Evolutionary conservation across 2,888 invertebrate species (phyloP).

Genomic region (Chalcis sispes): DNA sequence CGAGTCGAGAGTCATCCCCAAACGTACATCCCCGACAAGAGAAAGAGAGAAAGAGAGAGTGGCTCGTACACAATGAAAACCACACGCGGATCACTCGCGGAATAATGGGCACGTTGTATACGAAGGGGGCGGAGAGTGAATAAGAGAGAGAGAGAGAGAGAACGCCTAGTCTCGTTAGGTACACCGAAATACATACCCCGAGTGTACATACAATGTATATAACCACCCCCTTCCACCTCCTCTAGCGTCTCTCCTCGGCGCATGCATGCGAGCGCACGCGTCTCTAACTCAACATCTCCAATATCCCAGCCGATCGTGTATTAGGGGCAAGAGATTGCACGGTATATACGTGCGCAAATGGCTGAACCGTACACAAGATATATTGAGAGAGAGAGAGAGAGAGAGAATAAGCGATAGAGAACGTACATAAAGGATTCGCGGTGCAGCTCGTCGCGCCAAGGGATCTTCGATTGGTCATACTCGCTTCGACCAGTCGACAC

Average conservation of each 20-base stretch:
- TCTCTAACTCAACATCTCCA: no score
- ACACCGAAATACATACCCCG: constrained; percentile 21
- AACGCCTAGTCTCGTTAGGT: constrained; percentile 5
- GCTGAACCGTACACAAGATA: no score
- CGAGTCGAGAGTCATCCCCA: neutral
- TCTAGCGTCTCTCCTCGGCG: neutral
- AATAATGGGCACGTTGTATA: constrained; percentile 37
- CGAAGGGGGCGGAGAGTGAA: neutral
- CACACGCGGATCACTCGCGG: constrained; percentile 41
- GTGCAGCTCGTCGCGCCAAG: constrained; percentile 63
- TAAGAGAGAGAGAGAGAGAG: neutral
- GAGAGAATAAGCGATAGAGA: no score
- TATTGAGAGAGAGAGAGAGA: no score
- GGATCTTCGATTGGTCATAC: constrained; percentile 70
- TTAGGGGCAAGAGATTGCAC: no score
- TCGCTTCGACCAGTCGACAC: no score
- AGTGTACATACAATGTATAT: neutral
- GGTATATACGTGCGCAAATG: constrained; percentile 48
- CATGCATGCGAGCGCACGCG: no score
- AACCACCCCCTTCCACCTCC: no score
- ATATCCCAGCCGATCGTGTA: no score
- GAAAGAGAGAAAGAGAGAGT: no score
- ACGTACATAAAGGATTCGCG: constrained; percentile 61
- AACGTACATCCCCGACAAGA: no score
- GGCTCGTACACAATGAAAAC: constrained; percentile 25